A percentile compares a stretch with the other conserved stretches of the same genome.
phyloP scores from a whole-genome alignment of 1,140 invertebrate genomes.

The Bombus fervidus region DNA sequence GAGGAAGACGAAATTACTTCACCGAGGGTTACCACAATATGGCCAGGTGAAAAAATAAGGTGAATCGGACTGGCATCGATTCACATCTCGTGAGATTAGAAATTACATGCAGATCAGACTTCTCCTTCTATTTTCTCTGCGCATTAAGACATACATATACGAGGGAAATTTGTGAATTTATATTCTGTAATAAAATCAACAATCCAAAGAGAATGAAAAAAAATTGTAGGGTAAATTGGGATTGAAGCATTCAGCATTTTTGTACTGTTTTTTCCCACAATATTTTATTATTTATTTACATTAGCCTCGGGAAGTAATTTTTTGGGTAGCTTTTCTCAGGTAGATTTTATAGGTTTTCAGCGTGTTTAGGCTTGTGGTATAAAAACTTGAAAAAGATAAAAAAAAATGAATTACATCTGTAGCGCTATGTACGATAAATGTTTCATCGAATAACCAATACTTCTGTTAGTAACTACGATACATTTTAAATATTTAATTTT shows the following conservation, averaged over 20 bases:
- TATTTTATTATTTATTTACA: too few relatives aligned
- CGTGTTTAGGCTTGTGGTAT: too few relatives aligned
- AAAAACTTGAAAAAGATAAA: too few relatives aligned
- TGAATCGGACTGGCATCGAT: neutral
- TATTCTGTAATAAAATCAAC: too few relatives aligned
- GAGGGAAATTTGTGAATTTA: neutral
- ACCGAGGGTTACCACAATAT: slow-evolving; percentile 8
- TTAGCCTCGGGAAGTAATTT: neutral
- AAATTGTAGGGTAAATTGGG: too few relatives aligned
- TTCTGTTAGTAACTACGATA: neutral
- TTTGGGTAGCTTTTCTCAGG: too few relatives aligned
- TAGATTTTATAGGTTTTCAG: too few relatives aligned
- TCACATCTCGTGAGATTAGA: neutral
- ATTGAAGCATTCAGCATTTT: neutral
- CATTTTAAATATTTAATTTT: neutral
- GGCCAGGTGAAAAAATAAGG: slow-evolving; percentile 51
- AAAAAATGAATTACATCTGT: too few relatives aligned
- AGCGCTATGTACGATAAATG: too few relatives aligned
- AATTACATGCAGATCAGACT: slow-evolving; percentile 14
- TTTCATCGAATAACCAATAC: neutral
- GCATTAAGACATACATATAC: neutral
- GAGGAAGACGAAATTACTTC: neutral
- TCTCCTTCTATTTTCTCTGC: neutral
- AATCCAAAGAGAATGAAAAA: neutral
- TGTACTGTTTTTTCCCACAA: neutral